Percentiles rank a stretch among this genome's conserved stretches.
Evolutionary conservation across 2,888 invertebrate species (phyloP).

Genomic region (Aplocera efformata): DNA sequence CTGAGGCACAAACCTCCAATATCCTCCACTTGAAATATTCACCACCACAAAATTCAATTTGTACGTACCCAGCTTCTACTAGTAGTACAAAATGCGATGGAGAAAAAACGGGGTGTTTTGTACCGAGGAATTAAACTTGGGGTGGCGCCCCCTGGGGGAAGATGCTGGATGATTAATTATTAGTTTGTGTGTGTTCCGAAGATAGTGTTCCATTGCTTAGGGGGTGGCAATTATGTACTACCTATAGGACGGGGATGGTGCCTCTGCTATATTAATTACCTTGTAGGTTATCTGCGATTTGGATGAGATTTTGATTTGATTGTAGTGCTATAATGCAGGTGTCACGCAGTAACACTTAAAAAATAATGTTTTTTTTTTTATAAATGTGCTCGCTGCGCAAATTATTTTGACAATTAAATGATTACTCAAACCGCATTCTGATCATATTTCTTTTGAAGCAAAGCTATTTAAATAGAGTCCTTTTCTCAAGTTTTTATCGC

Average conservation of each 20-base stretch:
- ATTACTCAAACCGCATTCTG: too few species aligned
- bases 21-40: slow-evolving; percentile 70
- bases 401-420: too few species aligned
- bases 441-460: too few species aligned
- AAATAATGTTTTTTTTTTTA: too few species aligned
- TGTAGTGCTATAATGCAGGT: too few species aligned
- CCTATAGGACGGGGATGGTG: slow-evolving; percentile 19
- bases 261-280: slow-evolving; percentile 38
- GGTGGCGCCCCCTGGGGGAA: slow-evolving; percentile 46
- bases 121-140: slow-evolving; percentile 71
- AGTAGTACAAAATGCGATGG: slow-evolving; percentile 74
- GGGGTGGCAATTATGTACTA: slow-evolving; percentile 25
- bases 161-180: slow-evolving; percentile 78
- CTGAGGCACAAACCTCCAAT: slow-evolving; percentile 51
- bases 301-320: slow-evolving; percentile 4
- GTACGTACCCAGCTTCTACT: slow-evolving; percentile 57
- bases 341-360: too few species aligned
- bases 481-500: too few species aligned
- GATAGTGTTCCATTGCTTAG: slow-evolving; percentile 47
- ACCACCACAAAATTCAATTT: slow-evolving; percentile 79
- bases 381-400: too few species aligned
- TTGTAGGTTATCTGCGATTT: slow-evolving; percentile 2
- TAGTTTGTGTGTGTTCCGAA: slow-evolving; percentile 76
- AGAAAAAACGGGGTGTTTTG: slow-evolving; percentile 66
- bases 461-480: too few species aligned